Percentiles rank a stretch among this genome's conserved stretches.
Conservation (phyloP, 1,140 invertebrate genomes). For the Conus ventricosus region DNA sequence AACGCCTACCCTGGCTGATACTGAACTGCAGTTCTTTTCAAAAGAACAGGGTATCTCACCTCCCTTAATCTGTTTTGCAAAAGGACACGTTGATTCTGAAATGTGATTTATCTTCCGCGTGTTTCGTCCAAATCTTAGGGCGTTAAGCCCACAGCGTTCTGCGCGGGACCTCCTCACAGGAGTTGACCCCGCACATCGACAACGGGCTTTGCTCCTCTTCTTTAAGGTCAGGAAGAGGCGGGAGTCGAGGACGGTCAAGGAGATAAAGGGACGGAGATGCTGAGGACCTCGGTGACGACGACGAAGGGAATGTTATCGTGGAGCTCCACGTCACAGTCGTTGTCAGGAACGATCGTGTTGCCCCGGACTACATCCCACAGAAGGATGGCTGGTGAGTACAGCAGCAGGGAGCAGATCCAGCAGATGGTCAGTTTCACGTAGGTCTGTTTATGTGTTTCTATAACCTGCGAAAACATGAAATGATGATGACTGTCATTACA, state of each 20-base stretch:
- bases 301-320: constrained; percentile 49
- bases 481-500: no score
- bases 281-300: constrained; percentile 47
- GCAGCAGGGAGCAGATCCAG: constrained; percentile 49
- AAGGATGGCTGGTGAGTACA: constrained; percentile 62
- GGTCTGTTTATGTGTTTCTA: neutral
- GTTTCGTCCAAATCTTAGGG: neutral
- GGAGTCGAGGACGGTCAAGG: constrained; percentile 45
- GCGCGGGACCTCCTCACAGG: neutral
- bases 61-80: neutral
- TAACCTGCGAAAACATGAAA: no score
- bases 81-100: neutral
- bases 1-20: neutral
- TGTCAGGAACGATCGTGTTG: constrained; percentile 25
- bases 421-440: constrained; percentile 21
- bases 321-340: constrained; percentile 62
- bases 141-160: neutral
- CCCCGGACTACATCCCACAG: constrained; percentile 58
- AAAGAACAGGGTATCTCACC: neutral
- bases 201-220: constrained; percentile 13
- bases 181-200: neutral
- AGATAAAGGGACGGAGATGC: constrained; percentile 54
- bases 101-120: neutral
- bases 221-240: constrained; percentile 51
- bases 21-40: neutral